These are phyloP conservation scores for Endomychus coccineus DNA, from an alignment of 2,888 invertebrate species.

Conservation along the genomic window DNA sequence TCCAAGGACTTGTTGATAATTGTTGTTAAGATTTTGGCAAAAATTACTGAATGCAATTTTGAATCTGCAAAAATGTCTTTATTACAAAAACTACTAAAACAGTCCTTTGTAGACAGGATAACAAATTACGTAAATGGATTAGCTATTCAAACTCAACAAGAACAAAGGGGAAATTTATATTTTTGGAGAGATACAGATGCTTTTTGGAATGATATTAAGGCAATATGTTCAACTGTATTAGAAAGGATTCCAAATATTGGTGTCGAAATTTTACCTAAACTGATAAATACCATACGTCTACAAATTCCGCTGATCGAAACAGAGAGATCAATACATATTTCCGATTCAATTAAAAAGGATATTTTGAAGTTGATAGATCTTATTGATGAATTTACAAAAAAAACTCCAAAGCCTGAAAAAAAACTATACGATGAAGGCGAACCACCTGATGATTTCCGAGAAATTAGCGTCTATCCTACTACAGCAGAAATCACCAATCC, in stretches of 20 bases:
- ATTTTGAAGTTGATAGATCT: conserved; percentile 36
- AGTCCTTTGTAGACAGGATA: conserved; percentile 23
- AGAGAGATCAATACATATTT: conserved; percentile 17
- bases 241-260: conserved; percentile 28
- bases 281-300: conserved; percentile 27
- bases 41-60: conserved; percentile 38
- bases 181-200: conserved; percentile 25
- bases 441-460: conserved; percentile 49
- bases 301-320: conserved; percentile 25
- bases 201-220: conserved; percentile 27
- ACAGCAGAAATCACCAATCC: conserved; percentile 38
- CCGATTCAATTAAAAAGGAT: conserved; percentile 38
- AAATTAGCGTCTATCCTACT: conserved; percentile 49
- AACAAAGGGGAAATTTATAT: conserved; percentile 20
- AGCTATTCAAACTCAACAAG: conserved; percentile 14
- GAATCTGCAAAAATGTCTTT: conserved; percentile 20
- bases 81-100: conserved; percentile 20
- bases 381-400: conserved; percentile 22
- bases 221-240: conserved; percentile 36
- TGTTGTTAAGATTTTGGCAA: conserved; percentile 44
- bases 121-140: conserved; percentile 20
- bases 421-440: conserved; percentile 42
- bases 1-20: conserved; percentile 47
- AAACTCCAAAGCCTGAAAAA: conserved; percentile 30
- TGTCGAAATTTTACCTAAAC: conserved; percentile 30